Evolutionary conservation across 2,113 vertebrate genomes (phyloP), one percentile per base, ranked within the genome.

Genomic region (Globicephala melas): DNA sequence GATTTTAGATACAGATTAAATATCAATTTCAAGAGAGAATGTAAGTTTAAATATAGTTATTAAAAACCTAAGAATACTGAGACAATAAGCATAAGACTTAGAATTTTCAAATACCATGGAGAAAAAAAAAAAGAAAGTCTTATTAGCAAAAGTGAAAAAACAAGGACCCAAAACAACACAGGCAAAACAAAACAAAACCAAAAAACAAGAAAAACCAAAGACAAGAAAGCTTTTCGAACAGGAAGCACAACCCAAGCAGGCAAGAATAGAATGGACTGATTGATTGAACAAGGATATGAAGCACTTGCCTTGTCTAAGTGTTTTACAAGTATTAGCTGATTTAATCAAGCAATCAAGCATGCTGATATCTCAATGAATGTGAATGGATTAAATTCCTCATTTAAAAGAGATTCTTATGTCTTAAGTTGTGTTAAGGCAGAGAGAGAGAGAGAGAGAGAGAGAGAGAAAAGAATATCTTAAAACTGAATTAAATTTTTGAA

Each of bases 1-100:
- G n/a, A 87, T 53, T 86, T 93, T 86, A 90, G 41, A 81, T 81
- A 70, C 3, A 74, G 38, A 90, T 71, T 85, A 93, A 91, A 91
- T 87, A 62, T 38, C 36, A 76, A 63, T 95, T 76, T 53, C 67
- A 44, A 82, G 25, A 60, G 50, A 81, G 74, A 86, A 53, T 53
- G 0, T 65, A 70, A 63, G 26, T 85, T 68, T 60, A 81, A 68
- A 86, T 53, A n/a, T n/a, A 36, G 10, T 63, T 63, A 41, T 50
- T 87, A 47, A 81, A 76, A 74, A 36, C 13, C 21, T 85, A 73
- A 81, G 23, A 67, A 58, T 80, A 74, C 20, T 31, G 8, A 8
- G 38, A 70, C 33, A 87, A n/a, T 67, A 68, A 87, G 77, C 82
- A 63, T 44, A 68, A 90, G 8, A 47, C 83, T 71, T 89, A 23